Percentiles rank a stretch among this genome's conserved stretches.
phyloP scores from a whole-genome alignment of 1,140 invertebrate genomes.

The Neocloeon triangulifer region DNA sequence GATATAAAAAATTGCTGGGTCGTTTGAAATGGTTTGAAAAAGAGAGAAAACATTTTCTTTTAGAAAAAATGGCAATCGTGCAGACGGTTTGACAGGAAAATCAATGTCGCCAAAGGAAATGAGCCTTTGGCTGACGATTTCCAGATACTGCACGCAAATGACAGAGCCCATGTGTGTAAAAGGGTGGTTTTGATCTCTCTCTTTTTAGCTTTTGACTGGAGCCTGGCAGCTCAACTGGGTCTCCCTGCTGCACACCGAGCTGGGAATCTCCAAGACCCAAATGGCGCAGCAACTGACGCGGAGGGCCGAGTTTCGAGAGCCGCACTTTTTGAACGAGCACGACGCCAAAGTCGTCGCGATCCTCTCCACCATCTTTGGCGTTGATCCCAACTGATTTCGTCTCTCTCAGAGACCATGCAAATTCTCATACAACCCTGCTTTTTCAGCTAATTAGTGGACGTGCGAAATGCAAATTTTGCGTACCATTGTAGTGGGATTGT shows the following conservation, averaged over 20 bases:
- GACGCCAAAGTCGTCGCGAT: conserved; percentile 1
- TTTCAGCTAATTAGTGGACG: no score
- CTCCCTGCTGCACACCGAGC: conserved; percentile 23
- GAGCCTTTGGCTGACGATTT: background rate
- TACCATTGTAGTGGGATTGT: no score
- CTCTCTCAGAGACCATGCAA: no score
- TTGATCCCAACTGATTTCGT: no score
- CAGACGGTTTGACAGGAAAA: background rate
- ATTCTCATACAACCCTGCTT: no score
- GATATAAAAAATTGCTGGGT: no score
- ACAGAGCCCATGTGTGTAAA: background rate
- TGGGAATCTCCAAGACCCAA: conserved; percentile 19
- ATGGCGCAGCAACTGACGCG: background rate
- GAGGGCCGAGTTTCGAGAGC: conserved; percentile 1
- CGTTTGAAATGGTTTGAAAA: no score
- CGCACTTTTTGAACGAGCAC: background rate
- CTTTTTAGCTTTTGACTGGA: conserved; percentile 21
- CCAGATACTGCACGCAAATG: background rate
- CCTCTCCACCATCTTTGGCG: background rate
- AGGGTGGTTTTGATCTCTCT: background rate
- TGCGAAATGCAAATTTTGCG: no score
- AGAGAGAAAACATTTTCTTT: no score
- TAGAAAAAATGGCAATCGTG: no score
- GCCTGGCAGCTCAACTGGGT: conserved; percentile 27
- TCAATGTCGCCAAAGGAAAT: background rate